phyloP scores from a whole-genome alignment of 2,113 vertebrate genomes.

The Pterocles burchelli region DNA sequence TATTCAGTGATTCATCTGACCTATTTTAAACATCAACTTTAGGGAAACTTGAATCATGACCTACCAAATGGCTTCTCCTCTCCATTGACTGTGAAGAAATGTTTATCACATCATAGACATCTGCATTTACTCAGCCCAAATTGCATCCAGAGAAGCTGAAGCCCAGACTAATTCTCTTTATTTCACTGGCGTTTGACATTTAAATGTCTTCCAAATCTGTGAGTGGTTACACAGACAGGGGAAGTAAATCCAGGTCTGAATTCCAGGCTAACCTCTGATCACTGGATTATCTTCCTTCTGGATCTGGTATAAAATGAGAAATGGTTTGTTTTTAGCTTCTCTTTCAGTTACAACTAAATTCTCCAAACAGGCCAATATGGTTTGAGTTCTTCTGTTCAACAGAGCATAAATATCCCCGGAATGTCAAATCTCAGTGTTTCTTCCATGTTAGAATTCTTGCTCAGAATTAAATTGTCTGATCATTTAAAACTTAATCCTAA shows the following conservation, averaged over 20 bases:
- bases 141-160: conserved; percentile 36
- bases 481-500: neutral
- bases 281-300: conserved; percentile 11
- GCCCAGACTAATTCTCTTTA: neutral
- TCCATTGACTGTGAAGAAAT: conserved; percentile 12
- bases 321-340: neutral
- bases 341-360: neutral
- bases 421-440: neutral
- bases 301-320: neutral
- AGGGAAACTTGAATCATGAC: neutral
- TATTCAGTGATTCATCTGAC: conserved; percentile 47
- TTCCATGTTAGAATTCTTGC: neutral
- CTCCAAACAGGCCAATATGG: neutral
- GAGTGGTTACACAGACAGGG: neutral
- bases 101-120: conserved; percentile 17
- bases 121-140: conserved; percentile 43
- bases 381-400: neutral
- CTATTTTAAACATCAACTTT: conserved; percentile 36
- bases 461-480: neutral
- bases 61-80: neutral
- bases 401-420: neutral
- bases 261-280: conserved; percentile 4
- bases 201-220: conserved; percentile 42
- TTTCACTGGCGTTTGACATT: neutral
- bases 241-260: conserved; percentile 29